Conservation (phyloP, 2,113 vertebrate species). For the Sceloporus undulatus region DNA sequence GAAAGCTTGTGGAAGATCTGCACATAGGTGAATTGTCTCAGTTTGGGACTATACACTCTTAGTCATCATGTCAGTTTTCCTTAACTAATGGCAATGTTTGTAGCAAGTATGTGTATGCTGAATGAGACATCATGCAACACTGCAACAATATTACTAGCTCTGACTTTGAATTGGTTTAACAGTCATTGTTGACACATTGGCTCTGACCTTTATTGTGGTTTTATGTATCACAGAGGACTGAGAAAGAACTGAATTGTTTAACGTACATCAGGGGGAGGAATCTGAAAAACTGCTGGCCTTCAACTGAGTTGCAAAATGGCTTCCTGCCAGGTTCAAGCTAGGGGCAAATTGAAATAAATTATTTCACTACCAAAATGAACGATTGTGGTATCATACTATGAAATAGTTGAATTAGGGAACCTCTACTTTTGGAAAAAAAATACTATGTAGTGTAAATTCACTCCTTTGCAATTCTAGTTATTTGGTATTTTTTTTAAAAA, state of each 20-base stretch:
- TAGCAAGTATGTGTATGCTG: neutral
- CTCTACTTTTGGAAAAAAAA: neutral
- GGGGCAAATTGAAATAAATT: conserved; percentile 9
- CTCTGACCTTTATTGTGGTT: neutral
- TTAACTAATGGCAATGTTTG: neutral
- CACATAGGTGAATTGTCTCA: neutral
- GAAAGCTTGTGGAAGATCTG: neutral
- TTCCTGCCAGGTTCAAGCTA: neutral
- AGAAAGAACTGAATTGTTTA: neutral
- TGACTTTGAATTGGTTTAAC: neutral
- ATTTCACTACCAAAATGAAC: neutral
- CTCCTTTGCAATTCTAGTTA: neutral
- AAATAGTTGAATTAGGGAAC: neutral
- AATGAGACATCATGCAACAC: neutral
- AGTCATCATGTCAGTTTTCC: neutral
- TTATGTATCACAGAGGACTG: neutral
- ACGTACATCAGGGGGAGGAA: neutral
- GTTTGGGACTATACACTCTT: neutral
- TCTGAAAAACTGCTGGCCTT: neutral
- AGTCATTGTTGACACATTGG: neutral
- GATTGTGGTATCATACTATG: neutral
- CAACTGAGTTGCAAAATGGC: neutral
- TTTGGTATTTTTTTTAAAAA: neutral
- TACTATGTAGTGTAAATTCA: neutral
- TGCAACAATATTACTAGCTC: neutral